These are phyloP conservation scores for Prunella himalayana DNA, from an alignment of 2,113 vertebrate genomes.

Conservation along the genomic window DNA sequence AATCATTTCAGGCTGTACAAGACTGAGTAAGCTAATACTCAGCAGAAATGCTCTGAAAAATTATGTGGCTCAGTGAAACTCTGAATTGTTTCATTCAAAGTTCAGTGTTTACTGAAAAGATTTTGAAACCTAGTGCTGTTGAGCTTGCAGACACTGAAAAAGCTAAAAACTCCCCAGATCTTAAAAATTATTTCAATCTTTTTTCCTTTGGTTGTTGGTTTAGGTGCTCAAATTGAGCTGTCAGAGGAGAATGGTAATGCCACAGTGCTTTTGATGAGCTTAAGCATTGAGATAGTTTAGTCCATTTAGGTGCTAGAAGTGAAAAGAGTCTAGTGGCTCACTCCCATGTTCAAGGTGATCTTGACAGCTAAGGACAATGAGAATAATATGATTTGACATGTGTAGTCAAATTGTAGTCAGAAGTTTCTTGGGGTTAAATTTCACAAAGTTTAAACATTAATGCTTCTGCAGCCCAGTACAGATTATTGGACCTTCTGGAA, in stretches of 20 bases:
- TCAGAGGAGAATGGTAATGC: background rate
- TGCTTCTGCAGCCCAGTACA: background rate
- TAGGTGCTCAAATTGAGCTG: background rate
- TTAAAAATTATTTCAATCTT: background rate
- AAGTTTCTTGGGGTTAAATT: background rate
- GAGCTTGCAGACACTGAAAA: background rate
- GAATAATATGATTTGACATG: background rate
- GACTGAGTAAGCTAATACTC: background rate
- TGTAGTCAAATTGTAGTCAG: accelerated
- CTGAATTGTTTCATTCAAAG: background rate
- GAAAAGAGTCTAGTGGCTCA: background rate
- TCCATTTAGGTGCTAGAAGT: background rate
- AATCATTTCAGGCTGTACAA: background rate
- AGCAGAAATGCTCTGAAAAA: background rate
- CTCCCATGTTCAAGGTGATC: background rate
- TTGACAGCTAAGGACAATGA: background rate
- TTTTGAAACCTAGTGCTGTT: background rate
- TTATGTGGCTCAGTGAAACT: background rate
- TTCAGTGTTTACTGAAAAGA: background rate
- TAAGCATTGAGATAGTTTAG: background rate
- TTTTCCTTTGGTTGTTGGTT: background rate
- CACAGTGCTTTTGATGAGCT: background rate
- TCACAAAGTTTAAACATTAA: background rate
- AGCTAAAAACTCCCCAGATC: background rate
- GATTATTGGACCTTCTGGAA: background rate